These are phyloP conservation scores for Chloroclysta siterata DNA, from an alignment of 2,888 invertebrate genomes.

Conservation along the genomic window DNA sequence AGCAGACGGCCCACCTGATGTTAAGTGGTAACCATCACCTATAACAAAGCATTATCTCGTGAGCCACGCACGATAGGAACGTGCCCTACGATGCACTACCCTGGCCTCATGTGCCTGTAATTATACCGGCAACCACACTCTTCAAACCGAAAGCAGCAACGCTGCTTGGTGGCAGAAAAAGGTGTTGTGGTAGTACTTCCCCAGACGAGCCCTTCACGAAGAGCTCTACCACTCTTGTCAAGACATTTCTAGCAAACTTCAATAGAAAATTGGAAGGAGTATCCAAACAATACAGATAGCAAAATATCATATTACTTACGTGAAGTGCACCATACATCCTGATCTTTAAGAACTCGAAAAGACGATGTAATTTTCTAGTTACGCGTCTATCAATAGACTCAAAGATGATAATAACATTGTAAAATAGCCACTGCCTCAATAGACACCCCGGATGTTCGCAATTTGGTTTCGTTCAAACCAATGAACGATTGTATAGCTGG, in stretches of 20 bases:
- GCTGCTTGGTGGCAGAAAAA: too few species aligned
- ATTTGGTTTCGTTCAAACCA: slow-evolving; percentile 80
- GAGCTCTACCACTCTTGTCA: too few species aligned
- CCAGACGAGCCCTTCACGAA: too few species aligned
- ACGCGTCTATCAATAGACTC: slow-evolving; percentile 56
- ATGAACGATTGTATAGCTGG: slow-evolving; percentile 75
- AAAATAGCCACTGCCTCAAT: slow-evolving; percentile 67
- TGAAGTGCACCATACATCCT: slow-evolving; percentile 56
- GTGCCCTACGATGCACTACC: too few species aligned
- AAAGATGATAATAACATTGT: slow-evolving; percentile 57
- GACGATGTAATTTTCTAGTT: slow-evolving; percentile 71
- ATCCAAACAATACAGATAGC: slow-evolving; percentile 35
- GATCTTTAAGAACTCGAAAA: slow-evolving; percentile 45
- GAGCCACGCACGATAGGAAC: too few species aligned
- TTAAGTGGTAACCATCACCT: too few species aligned
- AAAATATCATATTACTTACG: slow-evolving; percentile 64
- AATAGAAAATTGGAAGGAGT: slow-evolving; percentile 20
- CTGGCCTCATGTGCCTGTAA: too few species aligned
- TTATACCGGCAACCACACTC: too few species aligned
- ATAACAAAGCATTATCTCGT: too few species aligned
- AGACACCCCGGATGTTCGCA: slow-evolving; percentile 83
- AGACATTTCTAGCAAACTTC: slow-evolving; percentile 8
- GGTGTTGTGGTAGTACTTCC: too few species aligned
- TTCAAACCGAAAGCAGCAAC: too few species aligned
- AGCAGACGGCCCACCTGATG: too few species aligned